These are phyloP conservation scores for Chrysomela aeneicollis DNA, from an alignment of 2,888 invertebrate genomes.

Conservation along the genomic window DNA sequence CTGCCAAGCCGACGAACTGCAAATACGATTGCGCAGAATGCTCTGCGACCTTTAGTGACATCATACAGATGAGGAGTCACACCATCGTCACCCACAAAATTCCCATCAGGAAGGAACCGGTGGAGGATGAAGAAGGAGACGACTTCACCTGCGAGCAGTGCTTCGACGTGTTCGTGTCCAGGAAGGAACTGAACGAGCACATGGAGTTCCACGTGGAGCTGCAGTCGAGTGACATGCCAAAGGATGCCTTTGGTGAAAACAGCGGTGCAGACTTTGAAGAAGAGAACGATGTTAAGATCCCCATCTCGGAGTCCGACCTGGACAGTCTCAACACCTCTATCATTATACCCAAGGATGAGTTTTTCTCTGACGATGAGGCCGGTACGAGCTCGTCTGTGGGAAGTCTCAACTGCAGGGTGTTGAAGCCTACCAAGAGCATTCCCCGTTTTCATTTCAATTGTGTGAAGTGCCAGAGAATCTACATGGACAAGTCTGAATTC, in stretches of 20 bases:
- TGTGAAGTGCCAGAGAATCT: constrained; percentile 22
- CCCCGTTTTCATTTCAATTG: constrained; percentile 26
- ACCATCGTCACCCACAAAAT: constrained; percentile 22
- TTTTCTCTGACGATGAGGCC: not conserved
- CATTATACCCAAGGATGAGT: constrained; percentile 9
- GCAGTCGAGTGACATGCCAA: not conserved
- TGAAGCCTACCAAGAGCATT: constrained; percentile 13
- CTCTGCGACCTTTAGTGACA: constrained; percentile 20
- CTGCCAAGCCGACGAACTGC: not conserved
- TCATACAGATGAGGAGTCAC: constrained; percentile 29
- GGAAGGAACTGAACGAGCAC: constrained; percentile 40
- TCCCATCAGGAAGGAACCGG: not conserved
- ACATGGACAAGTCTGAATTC: constrained; percentile 15
- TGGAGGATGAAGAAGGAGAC: not conserved
- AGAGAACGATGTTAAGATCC: too few species aligned
- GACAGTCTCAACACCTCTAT: constrained; percentile 11
- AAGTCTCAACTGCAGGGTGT: not conserved
- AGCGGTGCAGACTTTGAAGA: too few species aligned
- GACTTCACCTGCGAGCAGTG: constrained; percentile 41
- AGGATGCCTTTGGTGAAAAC: too few species aligned
- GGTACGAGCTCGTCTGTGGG: not conserved
- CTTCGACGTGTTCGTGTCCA: constrained; percentile 39
- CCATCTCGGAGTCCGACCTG: not conserved
- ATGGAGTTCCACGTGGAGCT: constrained; percentile 41
- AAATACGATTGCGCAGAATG: constrained; percentile 28